These are phyloP conservation scores for Cheiracanthium punctorium DNA, from an alignment of 2,888 invertebrate species.

Conservation along the genomic window DNA sequence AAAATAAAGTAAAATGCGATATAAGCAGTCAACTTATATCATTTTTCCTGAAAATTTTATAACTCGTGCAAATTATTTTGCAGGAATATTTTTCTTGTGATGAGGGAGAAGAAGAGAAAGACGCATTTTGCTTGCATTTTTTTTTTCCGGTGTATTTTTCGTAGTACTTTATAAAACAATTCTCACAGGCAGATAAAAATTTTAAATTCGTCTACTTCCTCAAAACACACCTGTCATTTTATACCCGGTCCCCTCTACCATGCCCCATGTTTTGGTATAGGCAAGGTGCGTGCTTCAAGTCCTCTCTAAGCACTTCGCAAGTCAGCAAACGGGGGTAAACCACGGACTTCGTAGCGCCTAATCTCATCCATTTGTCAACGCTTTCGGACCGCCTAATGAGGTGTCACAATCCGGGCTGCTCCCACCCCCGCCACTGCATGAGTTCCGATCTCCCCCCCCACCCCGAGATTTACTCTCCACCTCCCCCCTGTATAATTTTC, in stretches of 20 bases:
- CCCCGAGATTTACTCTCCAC: background rate
- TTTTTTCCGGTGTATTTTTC: no score
- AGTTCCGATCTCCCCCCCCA: background rate
- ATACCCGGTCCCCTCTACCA: conserved; percentile 32
- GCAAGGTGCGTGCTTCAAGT: conserved; percentile 31
- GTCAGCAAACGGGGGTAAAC: conserved; percentile 57
- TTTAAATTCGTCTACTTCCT: no score
- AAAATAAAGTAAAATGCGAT: no score
- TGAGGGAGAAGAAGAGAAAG: no score
- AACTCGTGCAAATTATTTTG: no score
- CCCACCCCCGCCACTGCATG: no score
- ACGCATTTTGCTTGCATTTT: no score
- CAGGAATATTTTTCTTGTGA: no score
- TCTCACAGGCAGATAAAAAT: no score
- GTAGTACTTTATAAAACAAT: no score
- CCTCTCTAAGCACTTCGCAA: conserved; percentile 47
- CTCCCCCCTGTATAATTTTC: conserved; percentile 1
- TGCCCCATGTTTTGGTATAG: conserved; percentile 5
- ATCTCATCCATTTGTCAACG: conserved; percentile 71
- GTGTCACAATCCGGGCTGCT: conserved; percentile 55
- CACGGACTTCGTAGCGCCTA: conserved; percentile 55
- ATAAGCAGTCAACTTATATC: no score
- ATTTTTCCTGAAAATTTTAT: no score
- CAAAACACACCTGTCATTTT: background rate
- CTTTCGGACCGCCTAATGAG: conserved; percentile 64